Evolutionary conservation across 2,888 invertebrate species (phyloP), one percentile per base, ranked within the genome.

Genomic region (Cyclophora punctaria): DNA sequence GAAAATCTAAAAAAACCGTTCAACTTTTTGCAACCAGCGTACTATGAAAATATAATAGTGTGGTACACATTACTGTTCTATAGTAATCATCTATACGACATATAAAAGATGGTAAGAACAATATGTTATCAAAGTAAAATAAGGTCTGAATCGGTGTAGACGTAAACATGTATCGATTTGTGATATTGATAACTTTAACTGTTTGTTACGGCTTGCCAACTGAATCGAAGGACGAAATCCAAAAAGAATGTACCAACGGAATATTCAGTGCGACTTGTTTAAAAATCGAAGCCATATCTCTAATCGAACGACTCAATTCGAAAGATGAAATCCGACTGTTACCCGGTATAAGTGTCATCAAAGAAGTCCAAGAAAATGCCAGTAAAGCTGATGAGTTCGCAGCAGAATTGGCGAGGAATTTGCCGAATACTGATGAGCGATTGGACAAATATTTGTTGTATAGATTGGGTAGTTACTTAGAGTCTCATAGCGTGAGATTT

Each of bases 391-490:
- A 94, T 58, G 90, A 94, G 44, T 93, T 94, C 58, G 92, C 93
- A 0, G 90, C 83, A 62, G 94, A 95, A 70, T 77, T 95, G 3
- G 94, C 95, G 0, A 90, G 94, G 54, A 92, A 93, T 45, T 92
- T 94, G 67, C 94, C 94, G 45, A 94, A 94, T 69, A 92, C 94
- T 6, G 93, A 94, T 64, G 93, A 93, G 47, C 90, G 94, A 40
- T 76, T 96, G 48, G 95, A 95, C 70, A 94, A 93, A 44, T 94
- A 92, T 64, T 84, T 96, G 40, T 67, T 94, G 59, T 93, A 92
- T 64, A 93, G 93, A 69, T 81, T 95, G 47, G 92, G 92, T 20
- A 91, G 89, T 57, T 93, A 95, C 60, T 78, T 95, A 55, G 93
- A 92, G 70, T 92, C 92, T 3, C 94, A 95, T 65, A 92, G 93